phyloP scores from a whole-genome alignment of 2,888 invertebrate species.

The Willowsia nigromaculata region DNA sequence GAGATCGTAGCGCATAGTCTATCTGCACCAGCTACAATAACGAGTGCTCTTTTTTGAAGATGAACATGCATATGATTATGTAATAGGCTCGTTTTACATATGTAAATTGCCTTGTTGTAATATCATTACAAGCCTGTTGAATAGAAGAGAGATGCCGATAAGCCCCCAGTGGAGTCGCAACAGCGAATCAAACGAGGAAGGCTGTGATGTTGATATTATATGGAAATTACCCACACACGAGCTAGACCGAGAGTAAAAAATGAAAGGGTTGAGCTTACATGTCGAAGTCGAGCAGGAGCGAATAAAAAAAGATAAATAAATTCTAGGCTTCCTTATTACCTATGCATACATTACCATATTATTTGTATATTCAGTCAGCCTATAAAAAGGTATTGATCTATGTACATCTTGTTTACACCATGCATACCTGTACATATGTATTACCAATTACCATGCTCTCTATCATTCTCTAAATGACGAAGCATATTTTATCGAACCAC shows the following conservation, averaged over 20 bases:
- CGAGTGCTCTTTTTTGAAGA: constrained; percentile 4
- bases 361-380: not conserved
- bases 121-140: constrained; percentile 59
- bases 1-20: not conserved
- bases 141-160: constrained; percentile 33
- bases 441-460: too few species aligned
- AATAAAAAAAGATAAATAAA: constrained; percentile 44
- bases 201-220: constrained; percentile 41
- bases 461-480: not conserved
- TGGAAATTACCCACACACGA: constrained; percentile 58
- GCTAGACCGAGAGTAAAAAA: constrained; percentile 17
- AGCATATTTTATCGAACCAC: not conserved
- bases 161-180: constrained; percentile 61
- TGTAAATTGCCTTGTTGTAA: constrained; percentile 66
- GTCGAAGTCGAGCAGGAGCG: constrained; percentile 8
- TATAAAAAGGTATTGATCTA: not conserved
- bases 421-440: too few species aligned
- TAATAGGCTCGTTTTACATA: constrained; percentile 68
- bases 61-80: constrained; percentile 61
- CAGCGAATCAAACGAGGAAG: constrained; percentile 64
- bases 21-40: not conserved
- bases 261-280: constrained; percentile 67
- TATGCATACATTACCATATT: constrained; percentile 33
- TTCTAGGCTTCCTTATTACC: constrained; percentile 31
- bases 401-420: not conserved